Conservation (phyloP, 2,113 vertebrate genomes). For the Dunckerocampus dactyliophorus region DNA sequence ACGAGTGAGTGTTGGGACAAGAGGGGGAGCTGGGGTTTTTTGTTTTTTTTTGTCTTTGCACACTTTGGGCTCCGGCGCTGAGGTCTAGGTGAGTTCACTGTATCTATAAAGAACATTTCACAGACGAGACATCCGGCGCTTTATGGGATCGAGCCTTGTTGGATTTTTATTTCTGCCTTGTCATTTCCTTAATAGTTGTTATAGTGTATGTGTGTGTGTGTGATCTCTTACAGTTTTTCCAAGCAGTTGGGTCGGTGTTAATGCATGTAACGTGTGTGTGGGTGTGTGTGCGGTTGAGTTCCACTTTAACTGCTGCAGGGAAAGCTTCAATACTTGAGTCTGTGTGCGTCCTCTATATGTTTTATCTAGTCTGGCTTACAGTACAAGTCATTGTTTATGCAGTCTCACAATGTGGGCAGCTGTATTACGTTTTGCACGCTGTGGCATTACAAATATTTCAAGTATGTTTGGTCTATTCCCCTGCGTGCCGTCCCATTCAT, state of each 20-base stretch:
- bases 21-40: slow-evolving; percentile 17
- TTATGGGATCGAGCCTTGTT: slow-evolving; percentile 7
- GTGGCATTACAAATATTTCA: slow-evolving; percentile 60
- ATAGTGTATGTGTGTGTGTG: slow-evolving; percentile 17
- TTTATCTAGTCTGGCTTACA: slow-evolving; percentile 23
- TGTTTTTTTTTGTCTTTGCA: slow-evolving; percentile 12
- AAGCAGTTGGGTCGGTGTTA: slow-evolving; percentile 10
- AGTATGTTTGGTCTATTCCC: slow-evolving; percentile 51
- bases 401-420: slow-evolving; percentile 41
- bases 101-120: slow-evolving; percentile 3
- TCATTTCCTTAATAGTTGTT: slow-evolving; percentile 29
- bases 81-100: slow-evolving; percentile 34
- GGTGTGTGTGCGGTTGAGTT: slow-evolving; percentile 15
- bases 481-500: slow-evolving; percentile 21
- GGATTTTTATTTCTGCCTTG: slow-evolving; percentile 18
- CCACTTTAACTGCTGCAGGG: slow-evolving; percentile 25
- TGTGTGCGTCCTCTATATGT: slow-evolving; percentile 2
- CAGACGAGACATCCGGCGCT: slow-evolving; percentile 14
- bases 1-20: slow-evolving; percentile 30
- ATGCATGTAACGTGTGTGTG: slow-evolving; percentile 8
- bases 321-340: slow-evolving; percentile 8
- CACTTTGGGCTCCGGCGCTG: slow-evolving; percentile 37
- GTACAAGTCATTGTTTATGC: slow-evolving; percentile 52
- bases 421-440: slow-evolving; percentile 36
- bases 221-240: slow-evolving; percentile 18